Evolutionary conservation across 37 sponge, comb jelly and placozoan genomes (phyloP).

Genomic region (Beroe ovata): DNA sequence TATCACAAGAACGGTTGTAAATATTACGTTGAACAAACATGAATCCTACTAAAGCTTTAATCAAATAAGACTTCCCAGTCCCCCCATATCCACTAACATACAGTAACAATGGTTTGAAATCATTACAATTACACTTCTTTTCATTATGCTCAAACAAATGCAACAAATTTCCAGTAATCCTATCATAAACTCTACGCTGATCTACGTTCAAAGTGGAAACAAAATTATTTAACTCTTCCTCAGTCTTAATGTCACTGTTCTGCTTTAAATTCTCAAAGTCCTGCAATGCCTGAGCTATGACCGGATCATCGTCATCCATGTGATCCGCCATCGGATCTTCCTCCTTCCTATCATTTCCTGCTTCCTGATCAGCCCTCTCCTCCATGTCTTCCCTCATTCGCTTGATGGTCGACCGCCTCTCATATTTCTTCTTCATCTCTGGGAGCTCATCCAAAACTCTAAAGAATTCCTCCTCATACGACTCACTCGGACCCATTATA

Average conservation of each 20-base stretch:
- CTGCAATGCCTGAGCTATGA: background rate
- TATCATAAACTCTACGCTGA: background rate
- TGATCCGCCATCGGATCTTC: background rate
- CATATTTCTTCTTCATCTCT: background rate
- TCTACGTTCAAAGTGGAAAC: conserved; percentile 32
- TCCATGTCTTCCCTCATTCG: conserved; percentile 8
- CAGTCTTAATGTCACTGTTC: background rate
- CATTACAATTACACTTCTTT: background rate
- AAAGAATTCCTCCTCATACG: background rate
- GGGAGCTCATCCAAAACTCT: background rate
- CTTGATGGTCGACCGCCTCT: background rate
- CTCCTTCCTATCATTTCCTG: background rate
- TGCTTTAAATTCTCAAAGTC: background rate
- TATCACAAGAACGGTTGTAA: background rate
- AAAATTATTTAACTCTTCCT: background rate
- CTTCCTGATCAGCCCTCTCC: background rate
- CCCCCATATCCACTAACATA: conserved; percentile 70
- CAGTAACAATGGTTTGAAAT: conserved; percentile 16
- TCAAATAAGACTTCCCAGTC: conserved; percentile 73
- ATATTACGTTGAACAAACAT: background rate
- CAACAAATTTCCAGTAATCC: background rate
- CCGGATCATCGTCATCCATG: background rate
- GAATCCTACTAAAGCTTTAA: conserved; percentile 66
- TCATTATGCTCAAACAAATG: background rate
- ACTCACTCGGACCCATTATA: background rate